Percentiles rank a stretch among this genome's conserved stretches.
These are phyloP conservation scores for Acromyrmex echinatior DNA, from an alignment of 1,140 invertebrate species.

Conservation along the genomic window DNA sequence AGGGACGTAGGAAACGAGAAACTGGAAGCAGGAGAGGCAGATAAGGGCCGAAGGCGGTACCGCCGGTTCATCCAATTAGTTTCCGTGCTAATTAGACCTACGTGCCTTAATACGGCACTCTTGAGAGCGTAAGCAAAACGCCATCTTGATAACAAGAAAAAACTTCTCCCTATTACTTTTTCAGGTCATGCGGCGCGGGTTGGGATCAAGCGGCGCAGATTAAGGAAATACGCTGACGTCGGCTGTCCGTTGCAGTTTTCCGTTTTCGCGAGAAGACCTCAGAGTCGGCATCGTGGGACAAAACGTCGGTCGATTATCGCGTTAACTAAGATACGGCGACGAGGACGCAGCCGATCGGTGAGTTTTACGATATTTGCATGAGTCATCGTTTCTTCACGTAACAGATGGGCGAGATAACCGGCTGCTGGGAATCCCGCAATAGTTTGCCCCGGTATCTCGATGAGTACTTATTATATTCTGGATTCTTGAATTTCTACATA, in stretches of 20 bases:
- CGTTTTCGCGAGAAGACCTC: background rate
- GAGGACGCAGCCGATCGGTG: background rate
- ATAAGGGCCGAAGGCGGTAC: slow-evolving; percentile 47
- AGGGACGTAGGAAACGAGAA: background rate
- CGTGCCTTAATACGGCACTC: slow-evolving; percentile 62
- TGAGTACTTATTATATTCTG: background rate
- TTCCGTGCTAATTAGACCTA: slow-evolving; percentile 73
- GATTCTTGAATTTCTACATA: background rate
- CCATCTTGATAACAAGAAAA: slow-evolving; percentile 69
- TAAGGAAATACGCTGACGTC: slow-evolving; percentile 34
- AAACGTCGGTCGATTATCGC: background rate
- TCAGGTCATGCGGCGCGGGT: background rate
- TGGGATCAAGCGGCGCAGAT: background rate
- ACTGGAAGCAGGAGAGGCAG: background rate
- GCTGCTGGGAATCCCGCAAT: background rate
- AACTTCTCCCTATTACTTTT: background rate
- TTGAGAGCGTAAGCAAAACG: slow-evolving; percentile 36
- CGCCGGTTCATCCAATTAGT: slow-evolving; percentile 30
- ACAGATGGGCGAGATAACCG: background rate
- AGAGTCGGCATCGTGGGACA: background rate
- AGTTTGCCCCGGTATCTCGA: background rate
- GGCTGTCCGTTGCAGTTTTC: background rate
- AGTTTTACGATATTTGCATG: slow-evolving; percentile 22
- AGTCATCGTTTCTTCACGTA: background rate
- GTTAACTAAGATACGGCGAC: background rate